These are phyloP conservation scores for Synergus laeviventris DNA, from an alignment of 2,888 invertebrate species.

Conservation along the genomic window DNA sequence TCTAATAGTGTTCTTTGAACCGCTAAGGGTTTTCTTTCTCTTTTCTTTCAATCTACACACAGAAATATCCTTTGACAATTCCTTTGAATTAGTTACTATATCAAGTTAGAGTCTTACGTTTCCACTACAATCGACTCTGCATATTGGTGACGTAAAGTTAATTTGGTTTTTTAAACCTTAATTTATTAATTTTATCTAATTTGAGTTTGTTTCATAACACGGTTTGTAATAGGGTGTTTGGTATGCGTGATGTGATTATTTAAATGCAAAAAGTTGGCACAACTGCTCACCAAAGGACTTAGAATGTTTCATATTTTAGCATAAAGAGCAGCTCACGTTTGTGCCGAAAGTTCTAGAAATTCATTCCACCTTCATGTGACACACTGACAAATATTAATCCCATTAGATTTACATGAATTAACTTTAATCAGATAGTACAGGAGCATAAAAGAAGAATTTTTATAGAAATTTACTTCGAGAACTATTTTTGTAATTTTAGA, in stretches of 20 bases:
- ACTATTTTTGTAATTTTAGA: neutral
- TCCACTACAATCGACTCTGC: neutral
- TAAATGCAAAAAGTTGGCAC: conserved; percentile 37
- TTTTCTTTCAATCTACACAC: conserved; percentile 22
- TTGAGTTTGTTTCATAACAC: conserved; percentile 23
- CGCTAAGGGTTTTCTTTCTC: conserved; percentile 32
- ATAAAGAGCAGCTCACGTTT: conserved; percentile 31
- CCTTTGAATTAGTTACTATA: conserved; percentile 8
- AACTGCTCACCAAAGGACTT: conserved; percentile 29
- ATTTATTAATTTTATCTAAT: conserved; percentile 29
- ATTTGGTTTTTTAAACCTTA: neutral
- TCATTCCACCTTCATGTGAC: conserved; percentile 26
- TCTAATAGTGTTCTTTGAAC: neutral
- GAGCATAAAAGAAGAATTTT: neutral
- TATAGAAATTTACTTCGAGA: neutral
- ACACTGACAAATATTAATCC: neutral
- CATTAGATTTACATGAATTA: neutral
- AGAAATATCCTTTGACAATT: conserved; percentile 24
- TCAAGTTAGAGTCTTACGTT: neutral
- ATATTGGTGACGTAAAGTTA: no score
- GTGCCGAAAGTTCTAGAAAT: conserved; percentile 20
- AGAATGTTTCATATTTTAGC: conserved; percentile 37
- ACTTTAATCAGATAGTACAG: neutral
- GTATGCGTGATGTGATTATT: conserved; percentile 17
- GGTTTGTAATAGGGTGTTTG: conserved; percentile 17